These are phyloP conservation scores for Thumatha senex DNA, from an alignment of 2,888 invertebrate genomes.

Conservation along the genomic window DNA sequence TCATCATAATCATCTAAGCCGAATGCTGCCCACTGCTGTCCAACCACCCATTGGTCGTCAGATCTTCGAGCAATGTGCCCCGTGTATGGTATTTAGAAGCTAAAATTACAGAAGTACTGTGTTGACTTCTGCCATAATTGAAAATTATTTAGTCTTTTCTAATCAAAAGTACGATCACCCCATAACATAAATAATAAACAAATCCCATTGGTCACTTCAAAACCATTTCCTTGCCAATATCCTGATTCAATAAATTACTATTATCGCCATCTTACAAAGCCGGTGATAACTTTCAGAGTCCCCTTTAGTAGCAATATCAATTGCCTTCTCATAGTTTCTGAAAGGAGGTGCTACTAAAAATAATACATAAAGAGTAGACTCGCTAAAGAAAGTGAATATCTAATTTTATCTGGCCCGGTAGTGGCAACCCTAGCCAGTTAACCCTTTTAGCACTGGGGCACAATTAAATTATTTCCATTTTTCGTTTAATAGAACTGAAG, in stretches of 20 bases:
- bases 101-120: too few species aligned
- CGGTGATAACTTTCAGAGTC: constrained; percentile 15
- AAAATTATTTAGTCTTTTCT: neutral
- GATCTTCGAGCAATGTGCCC: too few species aligned
- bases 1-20: too few species aligned
- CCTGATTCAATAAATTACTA: constrained; percentile 26
- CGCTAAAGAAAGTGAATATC: constrained; percentile 39
- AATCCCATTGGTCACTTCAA: constrained; percentile 8
- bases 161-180: constrained; percentile 1
- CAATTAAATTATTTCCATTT: constrained; percentile 16
- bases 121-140: too few species aligned
- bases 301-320: constrained; percentile 17
- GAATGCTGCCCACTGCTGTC: too few species aligned
- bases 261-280: constrained; percentile 15
- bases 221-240: constrained; percentile 20
- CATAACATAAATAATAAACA: constrained; percentile 10
- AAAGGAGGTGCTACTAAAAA: constrained; percentile 23
- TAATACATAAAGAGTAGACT: constrained; percentile 29
- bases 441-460: constrained; percentile 31
- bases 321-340: constrained; percentile 15
- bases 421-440: constrained; percentile 35
- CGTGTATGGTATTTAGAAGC: too few species aligned
- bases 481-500: constrained; percentile 14
- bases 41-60: too few species aligned
- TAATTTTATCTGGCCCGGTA: constrained; percentile 40